A percentile compares a stretch with the other conserved stretches of the same genome.
Conservation (phyloP, 2,888 invertebrate species). For the Brachyopa scutellaris region DNA sequence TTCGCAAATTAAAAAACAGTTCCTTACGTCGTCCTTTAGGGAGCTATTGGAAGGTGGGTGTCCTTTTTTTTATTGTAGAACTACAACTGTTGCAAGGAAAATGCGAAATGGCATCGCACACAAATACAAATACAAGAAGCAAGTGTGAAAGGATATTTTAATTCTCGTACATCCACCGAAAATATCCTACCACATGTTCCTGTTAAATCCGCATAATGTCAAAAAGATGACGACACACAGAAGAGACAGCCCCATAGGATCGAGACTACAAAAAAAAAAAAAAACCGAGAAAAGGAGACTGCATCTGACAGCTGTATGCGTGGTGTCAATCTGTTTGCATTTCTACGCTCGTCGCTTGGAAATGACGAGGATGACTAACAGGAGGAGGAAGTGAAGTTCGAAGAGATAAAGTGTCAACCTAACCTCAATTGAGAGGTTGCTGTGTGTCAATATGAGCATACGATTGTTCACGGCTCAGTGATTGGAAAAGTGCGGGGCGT, state of each 20-base stretch:
- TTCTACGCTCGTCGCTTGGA: no score
- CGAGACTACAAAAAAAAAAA: no score
- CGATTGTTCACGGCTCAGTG: constrained; percentile 12
- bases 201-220: not conserved
- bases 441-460: constrained; percentile 13
- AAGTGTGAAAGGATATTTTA: constrained; percentile 26
- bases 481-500: no score
- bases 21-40: constrained; percentile 17
- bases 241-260: not conserved
- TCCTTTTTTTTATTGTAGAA: constrained; percentile 2
- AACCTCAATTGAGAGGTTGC: constrained; percentile 42
- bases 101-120: constrained; percentile 9
- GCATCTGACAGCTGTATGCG: not conserved
- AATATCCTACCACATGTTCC: constrained; percentile 6
- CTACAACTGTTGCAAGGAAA: constrained; percentile 57
- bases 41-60: not conserved
- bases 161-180: constrained; percentile 43
- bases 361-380: constrained; percentile 1
- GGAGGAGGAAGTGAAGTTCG: no score
- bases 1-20: constrained; percentile 55
- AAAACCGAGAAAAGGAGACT: not conserved
- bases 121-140: not conserved
- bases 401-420: constrained; percentile 23
- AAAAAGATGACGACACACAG: constrained; percentile 15
- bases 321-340: constrained; percentile 9